Percentiles rank a stretch among this genome's conserved stretches.
Conservation (phyloP, 2,888 invertebrate species). For the Campoplex capitator region DNA sequence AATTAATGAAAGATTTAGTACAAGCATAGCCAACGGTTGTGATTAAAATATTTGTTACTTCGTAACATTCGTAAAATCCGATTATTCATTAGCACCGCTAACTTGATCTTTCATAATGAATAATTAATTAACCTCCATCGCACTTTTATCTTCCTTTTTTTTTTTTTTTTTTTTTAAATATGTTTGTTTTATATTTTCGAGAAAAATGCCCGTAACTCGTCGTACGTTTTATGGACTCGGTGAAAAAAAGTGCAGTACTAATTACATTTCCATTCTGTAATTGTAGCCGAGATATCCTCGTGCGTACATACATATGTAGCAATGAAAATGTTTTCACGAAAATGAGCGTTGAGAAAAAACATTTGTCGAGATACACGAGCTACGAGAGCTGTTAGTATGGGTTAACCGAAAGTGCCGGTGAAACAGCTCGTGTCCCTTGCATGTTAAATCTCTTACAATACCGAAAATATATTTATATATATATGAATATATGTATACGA, state of each 20-base stretch:
- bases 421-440: slow-evolving; percentile 8
- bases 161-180: not conserved
- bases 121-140: not conserved
- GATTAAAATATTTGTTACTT: not conserved
- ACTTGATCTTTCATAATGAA: not conserved
- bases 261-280: slow-evolving; percentile 27
- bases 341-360: slow-evolving; percentile 18
- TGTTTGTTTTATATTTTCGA: no score
- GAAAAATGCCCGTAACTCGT: not conserved
- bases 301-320: not conserved
- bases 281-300: slow-evolving; percentile 4
- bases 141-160: not conserved
- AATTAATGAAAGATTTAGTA: not conserved
- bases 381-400: slow-evolving; percentile 28
- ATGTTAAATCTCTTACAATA: slow-evolving; percentile 15
- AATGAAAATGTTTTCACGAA: slow-evolving; percentile 47
- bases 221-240: slow-evolving; percentile 17
- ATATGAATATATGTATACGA: not conserved
- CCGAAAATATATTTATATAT: not conserved
- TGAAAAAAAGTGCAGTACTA: slow-evolving; percentile 10
- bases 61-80: not conserved
- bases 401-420: slow-evolving; percentile 16
- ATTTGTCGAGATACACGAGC: slow-evolving; percentile 19
- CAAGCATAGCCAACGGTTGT: not conserved
- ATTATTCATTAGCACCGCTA: not conserved